Evolutionary conservation across 1,140 invertebrate genomes (phyloP), one percentile per base, ranked within the genome.

Genomic region (Steinernema khuongi): DNA sequence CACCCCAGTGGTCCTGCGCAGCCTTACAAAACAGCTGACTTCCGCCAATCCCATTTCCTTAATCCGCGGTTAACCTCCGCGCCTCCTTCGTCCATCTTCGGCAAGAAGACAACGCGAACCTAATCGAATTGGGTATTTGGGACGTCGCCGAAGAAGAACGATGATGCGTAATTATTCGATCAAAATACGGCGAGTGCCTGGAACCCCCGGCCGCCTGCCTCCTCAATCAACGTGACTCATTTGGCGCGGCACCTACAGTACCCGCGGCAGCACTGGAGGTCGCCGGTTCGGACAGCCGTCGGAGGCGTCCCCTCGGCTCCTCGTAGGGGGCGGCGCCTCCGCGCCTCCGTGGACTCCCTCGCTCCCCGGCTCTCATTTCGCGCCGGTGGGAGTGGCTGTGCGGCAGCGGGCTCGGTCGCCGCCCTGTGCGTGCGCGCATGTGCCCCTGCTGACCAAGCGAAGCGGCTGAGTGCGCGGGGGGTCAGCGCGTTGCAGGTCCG

Each of bases 81-180:
- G n/a, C n/a, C n/a, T 41, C 36, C 50, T 60, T 60, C 50, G 14
- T 60, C 50, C 50, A n/a, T n/a, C n/a, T n/a, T n/a, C 50, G 19
- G 50, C 11, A 7, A 22, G 26, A 60, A 22, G 22, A 26, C 14
- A 7, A 22, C 50, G 22, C 50, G 50, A 60, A 60, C 50, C 50
- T 60, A 60, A 60, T 60, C 50, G 50, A 60, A 60, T 60, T 60
- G 50, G 50, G 50, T 60, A 60, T 60, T 60, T 60, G 50, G 50
- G 50, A 60, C 50, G 50, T 22, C 36, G 36, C 36, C 50, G 50
- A 26, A 60, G 14, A 22, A 17, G 50, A 26, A 60, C 50, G 22
- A 17, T 26, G 50, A 11, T 60, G 50, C 50, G 50, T 60, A 60
- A 60, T 60, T 60, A 60, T 60, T 60, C 50, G 50, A 60, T 60